phyloP scores from a whole-genome alignment of 2,113 vertebrate species.

The Atlantisia rogersi region DNA sequence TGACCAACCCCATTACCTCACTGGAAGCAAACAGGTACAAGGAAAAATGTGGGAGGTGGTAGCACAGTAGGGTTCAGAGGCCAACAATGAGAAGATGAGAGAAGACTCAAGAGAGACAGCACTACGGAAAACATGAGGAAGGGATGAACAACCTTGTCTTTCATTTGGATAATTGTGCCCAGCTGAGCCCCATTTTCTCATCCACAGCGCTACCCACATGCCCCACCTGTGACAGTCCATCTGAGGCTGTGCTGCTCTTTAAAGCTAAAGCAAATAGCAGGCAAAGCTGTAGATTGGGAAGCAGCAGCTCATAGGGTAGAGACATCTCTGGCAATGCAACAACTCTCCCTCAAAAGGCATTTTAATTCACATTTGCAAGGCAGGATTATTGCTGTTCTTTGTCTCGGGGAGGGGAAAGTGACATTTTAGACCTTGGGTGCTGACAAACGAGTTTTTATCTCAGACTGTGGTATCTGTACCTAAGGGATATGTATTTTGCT shows the following conservation, averaged over 20 bases:
- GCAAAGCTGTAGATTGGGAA: neutral
- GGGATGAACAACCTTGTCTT: neutral
- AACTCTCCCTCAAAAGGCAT: neutral
- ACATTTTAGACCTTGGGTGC: fast-evolving
- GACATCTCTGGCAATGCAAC: neutral
- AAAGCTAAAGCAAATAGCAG: neutral
- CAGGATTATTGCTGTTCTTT: neutral
- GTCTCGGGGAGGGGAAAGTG: neutral
- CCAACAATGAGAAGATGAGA: neutral
- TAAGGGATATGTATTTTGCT: neutral
- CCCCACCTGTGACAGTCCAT: neutral
- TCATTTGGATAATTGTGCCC: neutral
- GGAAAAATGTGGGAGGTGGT: neutral
- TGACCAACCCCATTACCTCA: neutral
- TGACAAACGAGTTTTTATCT: neutral
- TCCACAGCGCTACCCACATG: neutral
- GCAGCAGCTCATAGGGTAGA: neutral
- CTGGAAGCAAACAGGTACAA: neutral
- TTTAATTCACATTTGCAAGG: neutral
- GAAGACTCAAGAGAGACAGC: neutral
- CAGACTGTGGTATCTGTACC: neutral
- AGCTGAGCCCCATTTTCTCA: neutral
- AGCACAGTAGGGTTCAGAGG: neutral
- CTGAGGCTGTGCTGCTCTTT: neutral
- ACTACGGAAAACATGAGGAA: neutral